A percentile compares a stretch with the other conserved stretches of the same genome.
phyloP scores from a whole-genome alignment of 2,113 vertebrate species.

The Colistium nudipinnis region DNA sequence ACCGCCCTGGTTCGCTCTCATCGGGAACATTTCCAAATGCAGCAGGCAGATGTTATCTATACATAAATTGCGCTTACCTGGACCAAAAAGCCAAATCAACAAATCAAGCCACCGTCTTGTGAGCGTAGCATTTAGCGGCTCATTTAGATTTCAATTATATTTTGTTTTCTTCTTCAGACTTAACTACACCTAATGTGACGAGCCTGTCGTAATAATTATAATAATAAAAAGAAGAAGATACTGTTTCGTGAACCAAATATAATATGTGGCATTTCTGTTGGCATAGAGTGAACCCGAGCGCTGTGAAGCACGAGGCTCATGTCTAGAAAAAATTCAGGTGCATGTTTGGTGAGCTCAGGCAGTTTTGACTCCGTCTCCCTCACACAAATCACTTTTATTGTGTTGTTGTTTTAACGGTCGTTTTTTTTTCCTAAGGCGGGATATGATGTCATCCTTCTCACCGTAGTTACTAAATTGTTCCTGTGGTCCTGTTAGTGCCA shows the following conservation, averaged over 20 bases:
- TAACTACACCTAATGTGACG: too few species aligned
- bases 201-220: too few species aligned
- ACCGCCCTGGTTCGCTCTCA: too few species aligned
- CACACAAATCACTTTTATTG: slow-evolving; percentile 22
- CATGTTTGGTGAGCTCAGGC: slow-evolving; percentile 44
- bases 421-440: slow-evolving; percentile 40
- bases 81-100: neutral
- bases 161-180: too few species aligned
- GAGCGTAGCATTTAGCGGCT: neutral
- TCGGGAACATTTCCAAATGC: neutral
- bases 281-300: too few species aligned
- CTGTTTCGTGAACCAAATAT: neutral
- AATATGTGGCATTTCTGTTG: slow-evolving; percentile 30
- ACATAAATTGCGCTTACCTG: neutral
- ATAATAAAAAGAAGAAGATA: neutral
- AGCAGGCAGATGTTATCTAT: neutral
- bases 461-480: slow-evolving; percentile 44
- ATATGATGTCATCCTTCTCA: slow-evolving; percentile 58
- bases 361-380: neutral
- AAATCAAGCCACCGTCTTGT: too few species aligned
- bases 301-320: slow-evolving; percentile 21
- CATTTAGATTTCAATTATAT: neutral
- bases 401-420: slow-evolving; percentile 43
- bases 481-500: slow-evolving; percentile 28
- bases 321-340: slow-evolving; percentile 31